Evolutionary conservation across 2,797 vertebrate species (phyloP), one percentile per base, ranked within the genome.

Genomic region (Lophius americanus): DNA sequence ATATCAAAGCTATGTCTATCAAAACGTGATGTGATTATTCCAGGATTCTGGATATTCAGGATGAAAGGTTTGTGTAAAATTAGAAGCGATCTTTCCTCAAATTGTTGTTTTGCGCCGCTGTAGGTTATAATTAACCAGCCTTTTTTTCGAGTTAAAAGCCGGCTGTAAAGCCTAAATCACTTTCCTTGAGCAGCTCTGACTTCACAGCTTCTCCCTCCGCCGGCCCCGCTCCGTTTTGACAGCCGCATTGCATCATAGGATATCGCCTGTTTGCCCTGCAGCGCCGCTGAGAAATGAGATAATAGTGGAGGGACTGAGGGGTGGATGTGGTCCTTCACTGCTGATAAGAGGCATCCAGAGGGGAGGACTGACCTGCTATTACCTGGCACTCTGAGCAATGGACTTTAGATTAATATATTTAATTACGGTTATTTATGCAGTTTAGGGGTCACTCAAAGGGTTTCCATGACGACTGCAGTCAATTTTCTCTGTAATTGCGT

Each of bases 241-340:
- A 81, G 77, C 64, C 57, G 71, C 73, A 51, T 70, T 76, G 80
- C 75, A 74, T 82, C 82, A 67, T 50, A 65, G 55, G 62, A 64
- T 56, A 64, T 76, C 33, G 55, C 52, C 11, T 70, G 64, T 75
- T 70, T 58, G 60, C 67, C 79, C 52, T 12, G 64, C 60, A 69
- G 79, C 60, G 42, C 57, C 10, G 42, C 37, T 42, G 53, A 46
- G 50, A 60, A 67, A 50, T 7, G 51, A 39, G 53, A 57, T 69
- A 68, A 62, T 8, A 42, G 60, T 33, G 3, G 10, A 44, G 43
- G 60, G 62, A 64, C 46, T 49, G 70, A 46, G 47, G 53, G 58
- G 64, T 65, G 54, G 53, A 60, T 56, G 50, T 51, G 56, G 54
- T 11, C 23, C 23, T 23, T 23, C 23, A 23, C 23, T 23, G 23